phyloP scores from a whole-genome alignment of 1,140 invertebrate genomes.

The Heliothis virescens region DNA sequence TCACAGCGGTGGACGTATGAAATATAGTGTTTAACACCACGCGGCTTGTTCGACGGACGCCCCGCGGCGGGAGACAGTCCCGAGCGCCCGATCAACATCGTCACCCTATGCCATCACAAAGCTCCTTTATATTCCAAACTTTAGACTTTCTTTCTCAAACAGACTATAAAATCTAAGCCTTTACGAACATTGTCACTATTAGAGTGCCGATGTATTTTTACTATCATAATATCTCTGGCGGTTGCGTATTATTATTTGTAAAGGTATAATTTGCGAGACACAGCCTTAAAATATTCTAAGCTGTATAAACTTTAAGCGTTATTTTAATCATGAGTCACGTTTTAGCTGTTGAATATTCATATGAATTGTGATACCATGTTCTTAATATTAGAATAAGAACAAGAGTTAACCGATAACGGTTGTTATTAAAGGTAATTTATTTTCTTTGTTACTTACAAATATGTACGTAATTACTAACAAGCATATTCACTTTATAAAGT shows the following conservation, averaged over 20 bases:
- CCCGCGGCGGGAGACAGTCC: conserved; percentile 66
- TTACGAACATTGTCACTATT: conserved; percentile 47
- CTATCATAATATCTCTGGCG: conserved; percentile 12
- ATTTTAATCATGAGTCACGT: conserved; percentile 19
- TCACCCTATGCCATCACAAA: conserved; percentile 56
- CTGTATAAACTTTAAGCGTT: background rate
- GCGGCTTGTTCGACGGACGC: conserved; percentile 69
- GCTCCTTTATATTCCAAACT: conserved; percentile 29
- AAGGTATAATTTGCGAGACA: conserved; percentile 16
- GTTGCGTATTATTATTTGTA: conserved; percentile 3
- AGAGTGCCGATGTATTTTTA: background rate
- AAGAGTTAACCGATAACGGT: background rate
- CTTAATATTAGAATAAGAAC: background rate
- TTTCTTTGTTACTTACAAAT: background rate
- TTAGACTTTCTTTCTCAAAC: conserved; percentile 28
- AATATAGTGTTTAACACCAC: conserved; percentile 84
- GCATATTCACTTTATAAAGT: background rate
- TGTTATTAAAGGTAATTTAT: conserved; percentile 3
- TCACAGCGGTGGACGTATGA: conserved; percentile 74
- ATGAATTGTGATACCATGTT: background rate
- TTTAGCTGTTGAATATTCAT: conserved; percentile 36
- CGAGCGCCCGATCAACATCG: conserved; percentile 54
- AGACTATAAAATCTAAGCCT: background rate
- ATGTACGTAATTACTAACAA: background rate
- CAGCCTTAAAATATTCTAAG: background rate